Base-by-base conservation (phyloP, 2,888 invertebrate genomes). In the Calameuta filiformis region DNA sequence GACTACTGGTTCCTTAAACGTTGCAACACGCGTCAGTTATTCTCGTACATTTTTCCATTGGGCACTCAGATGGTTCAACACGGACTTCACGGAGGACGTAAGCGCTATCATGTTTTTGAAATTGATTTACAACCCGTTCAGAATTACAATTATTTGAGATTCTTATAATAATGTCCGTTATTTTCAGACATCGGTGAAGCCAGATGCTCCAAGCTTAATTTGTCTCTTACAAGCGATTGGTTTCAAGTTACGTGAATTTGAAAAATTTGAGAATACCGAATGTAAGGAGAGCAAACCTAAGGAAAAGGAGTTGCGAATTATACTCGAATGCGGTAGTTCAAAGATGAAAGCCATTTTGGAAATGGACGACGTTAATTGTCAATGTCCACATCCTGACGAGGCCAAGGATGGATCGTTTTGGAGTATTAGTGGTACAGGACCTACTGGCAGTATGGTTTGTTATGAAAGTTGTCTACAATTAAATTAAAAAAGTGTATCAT, bases 341-440 rank as follows among this genome's bases (percentile, higher is more conserved):
- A 85, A 86, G 68, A 89, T 90, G 87, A 84, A 82, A 75, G 90
- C 90, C 23, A 76, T 87, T 74, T 83, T 91, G 35, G 87, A 89
- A 76, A 84, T 88, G 80, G 84, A 84, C 23, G 84, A 85, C 6
- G 83, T 89, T 11, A 82, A 78, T 23, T 90, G 90, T 76, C 85
- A 84, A 30, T 90, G 90, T 82, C 87, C 87, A 12, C 85, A 85
- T 81, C 73, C 85, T 11, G 85, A 85, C 73, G 85, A 85, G 35
- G 80, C 86, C 9, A 86, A 86, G 40, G 85, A 86, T 31, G 88
- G 87, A 23, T 87, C 89, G 0, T 86, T 90, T 75, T 90, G 90
- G 90, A 89, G 88, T 75, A 83, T 90, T 35, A 87, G 84, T 40
- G 90, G 90, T 30, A 88, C 83, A 4, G 89, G 83, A 30, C 89